Conservation (phyloP, 1,140 invertebrate genomes). For the Samia ricini region DNA sequence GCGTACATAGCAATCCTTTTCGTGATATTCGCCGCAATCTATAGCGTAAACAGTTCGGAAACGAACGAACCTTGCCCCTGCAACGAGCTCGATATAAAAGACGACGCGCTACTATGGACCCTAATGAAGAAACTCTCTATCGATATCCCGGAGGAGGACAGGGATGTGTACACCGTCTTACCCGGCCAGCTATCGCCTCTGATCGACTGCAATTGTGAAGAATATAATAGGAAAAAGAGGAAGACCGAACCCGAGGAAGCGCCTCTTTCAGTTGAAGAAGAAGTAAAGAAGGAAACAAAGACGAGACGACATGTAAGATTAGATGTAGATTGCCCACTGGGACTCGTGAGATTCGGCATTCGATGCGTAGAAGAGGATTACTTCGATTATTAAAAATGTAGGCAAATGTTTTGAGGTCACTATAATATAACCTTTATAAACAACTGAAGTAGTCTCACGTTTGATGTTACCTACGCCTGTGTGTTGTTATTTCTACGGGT, state of each 20-base stretch:
- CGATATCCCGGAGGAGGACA: slow-evolving; percentile 2
- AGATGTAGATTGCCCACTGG: neutral
- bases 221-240: slow-evolving; percentile 35
- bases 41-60: neutral
- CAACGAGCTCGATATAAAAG: slow-evolving; percentile 13
- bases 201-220: slow-evolving; percentile 35
- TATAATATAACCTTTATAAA: no score
- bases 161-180: slow-evolving; percentile 19
- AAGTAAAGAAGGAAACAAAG: neutral
- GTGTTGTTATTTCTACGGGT: neutral
- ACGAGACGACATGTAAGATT: neutral
- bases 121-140: slow-evolving; percentile 29
- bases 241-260: slow-evolving; percentile 6
- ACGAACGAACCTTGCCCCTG: slow-evolving; percentile 29
- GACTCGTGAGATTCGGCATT: slow-evolving; percentile 3
- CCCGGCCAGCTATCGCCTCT: slow-evolving; percentile 35
- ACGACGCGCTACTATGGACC: slow-evolving; percentile 23
- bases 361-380: neutral
- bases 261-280: no score
- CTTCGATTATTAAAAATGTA: neutral
- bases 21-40: neutral
- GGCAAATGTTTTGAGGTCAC: no score
- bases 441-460: no score
- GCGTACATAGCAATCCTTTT: slow-evolving; percentile 7
- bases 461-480: no score